A percentile compares a stretch with the other conserved stretches of the same genome.
phyloP scores from a whole-genome alignment of 2,888 invertebrate species.

The Thymelicus lineola region DNA sequence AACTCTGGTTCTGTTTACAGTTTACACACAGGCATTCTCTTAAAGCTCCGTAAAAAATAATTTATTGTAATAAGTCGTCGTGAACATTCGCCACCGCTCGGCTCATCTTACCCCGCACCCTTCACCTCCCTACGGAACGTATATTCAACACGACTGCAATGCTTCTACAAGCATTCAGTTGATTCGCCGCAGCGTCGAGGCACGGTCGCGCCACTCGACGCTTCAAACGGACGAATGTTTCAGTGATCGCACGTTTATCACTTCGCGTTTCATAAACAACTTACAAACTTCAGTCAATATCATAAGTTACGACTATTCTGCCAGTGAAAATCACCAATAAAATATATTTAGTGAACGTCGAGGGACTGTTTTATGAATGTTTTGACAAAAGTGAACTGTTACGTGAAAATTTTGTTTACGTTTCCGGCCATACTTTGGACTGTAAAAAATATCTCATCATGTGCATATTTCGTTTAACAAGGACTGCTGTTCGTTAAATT shows the following conservation, averaged over 20 bases:
- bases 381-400: slow-evolving; percentile 60
- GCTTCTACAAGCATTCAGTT: slow-evolving; percentile 76
- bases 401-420: slow-evolving; percentile 59
- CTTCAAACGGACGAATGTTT: slow-evolving; percentile 71
- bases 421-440: slow-evolving; percentile 45
- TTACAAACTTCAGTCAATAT: slow-evolving; percentile 49
- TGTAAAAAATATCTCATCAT: slow-evolving; percentile 60
- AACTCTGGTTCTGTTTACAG: slow-evolving; percentile 67
- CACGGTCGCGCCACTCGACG: slow-evolving; percentile 80
- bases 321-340: slow-evolving; percentile 19
- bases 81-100: slow-evolving; percentile 82
- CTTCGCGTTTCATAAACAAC: slow-evolving; percentile 62
- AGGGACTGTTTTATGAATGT: slow-evolving; percentile 40
- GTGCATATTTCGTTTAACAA: slow-evolving; percentile 59
- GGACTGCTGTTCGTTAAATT: slow-evolving; percentile 57
- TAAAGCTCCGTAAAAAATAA: slow-evolving; percentile 80
- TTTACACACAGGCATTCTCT: slow-evolving; percentile 71
- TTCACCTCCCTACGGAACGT: slow-evolving; percentile 64
- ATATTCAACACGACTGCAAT: slow-evolving; percentile 79
- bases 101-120: slow-evolving; percentile 71
- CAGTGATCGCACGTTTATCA: slow-evolving; percentile 77
- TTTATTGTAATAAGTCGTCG: slow-evolving; percentile 84
- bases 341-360: slow-evolving; percentile 38
- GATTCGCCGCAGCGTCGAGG: slow-evolving; percentile 77
- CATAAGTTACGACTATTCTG: slow-evolving; percentile 33